Base-by-base conservation (phyloP, 1,140 invertebrate genomes). In the Leptopilina clavipes region DNA sequence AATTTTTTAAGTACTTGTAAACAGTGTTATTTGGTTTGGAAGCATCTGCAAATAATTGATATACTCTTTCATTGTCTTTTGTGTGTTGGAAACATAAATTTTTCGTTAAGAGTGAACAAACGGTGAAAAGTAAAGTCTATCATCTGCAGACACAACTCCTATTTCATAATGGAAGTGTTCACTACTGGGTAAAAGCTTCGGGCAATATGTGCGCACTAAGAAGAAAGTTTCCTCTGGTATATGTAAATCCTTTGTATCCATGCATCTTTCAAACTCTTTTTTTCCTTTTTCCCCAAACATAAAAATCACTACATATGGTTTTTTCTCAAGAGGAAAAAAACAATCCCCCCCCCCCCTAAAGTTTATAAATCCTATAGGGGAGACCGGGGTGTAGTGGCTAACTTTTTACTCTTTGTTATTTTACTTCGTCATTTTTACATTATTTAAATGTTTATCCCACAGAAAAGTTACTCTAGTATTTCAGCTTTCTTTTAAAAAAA, bases 131-230 rank as follows among this genome's bases (percentile, higher is more conserved):
- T 52, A 52, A 52, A 52, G 48, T 52, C 48, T 52, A 52, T 52
- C 48, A 52, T 52, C 48, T 52, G 48, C 48, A 52, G 48, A 52
- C 48, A 48, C 45, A 52, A 52, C 48, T 52, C 17, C 48, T 52
- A 52, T 52, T 52, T 52, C 48, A 52, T 52, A 52, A 52, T 52
- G 48, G 48, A 52, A 52, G 48, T 52, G 48, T 52, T 52, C 48
- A 45, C 48, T 52, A 52, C 48, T 52, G 48, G 48, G 7, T 52
- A 52, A 52, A 52, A 52, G 48, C 48, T 52, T 52, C 48, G 48
- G 48, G 48, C 48, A 52, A 52, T n/a, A 52, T n/a, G 48, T 52
- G 48, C n/a, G n/a, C 48, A 52, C 48, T 52, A 52, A 52, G 48
- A 52, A 52, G n/a, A 52, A 52, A 52, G 48, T 52, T 52, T 12